Conservation (phyloP, 2,113 vertebrate species). For the Reinhardtius hippoglossoides region DNA sequence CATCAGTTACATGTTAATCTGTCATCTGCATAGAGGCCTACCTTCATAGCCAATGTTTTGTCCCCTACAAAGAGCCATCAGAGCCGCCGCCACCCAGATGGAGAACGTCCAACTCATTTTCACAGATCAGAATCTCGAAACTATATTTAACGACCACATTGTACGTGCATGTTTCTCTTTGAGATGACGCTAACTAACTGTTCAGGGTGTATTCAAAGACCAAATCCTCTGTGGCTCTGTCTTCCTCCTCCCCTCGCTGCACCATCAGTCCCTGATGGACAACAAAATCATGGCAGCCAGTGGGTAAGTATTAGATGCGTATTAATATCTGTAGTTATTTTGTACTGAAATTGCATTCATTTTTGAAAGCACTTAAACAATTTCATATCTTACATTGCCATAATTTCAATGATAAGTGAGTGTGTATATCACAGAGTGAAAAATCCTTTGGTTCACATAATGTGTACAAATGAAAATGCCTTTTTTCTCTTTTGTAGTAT, state of each 20-base stretch:
- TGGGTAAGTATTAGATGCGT: background rate
- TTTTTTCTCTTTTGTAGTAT: background rate
- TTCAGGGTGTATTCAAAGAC: conserved; percentile 45
- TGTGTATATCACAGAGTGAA: background rate
- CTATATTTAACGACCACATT: conserved; percentile 47
- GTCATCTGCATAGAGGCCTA: conserved; percentile 60
- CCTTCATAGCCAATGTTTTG: conserved; percentile 67
- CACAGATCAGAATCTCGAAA: conserved; percentile 34
- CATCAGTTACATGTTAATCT: background rate
- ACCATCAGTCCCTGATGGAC: conserved; percentile 47
- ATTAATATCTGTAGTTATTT: background rate
- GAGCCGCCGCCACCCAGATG: conserved; percentile 50
- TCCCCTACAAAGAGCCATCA: conserved; percentile 64
- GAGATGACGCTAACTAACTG: conserved; percentile 47
- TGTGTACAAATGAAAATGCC: background rate
- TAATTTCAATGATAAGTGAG: background rate
- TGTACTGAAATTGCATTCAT: background rate
- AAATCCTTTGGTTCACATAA: background rate
- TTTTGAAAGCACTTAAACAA: background rate
- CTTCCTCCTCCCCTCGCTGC: conserved; percentile 55
- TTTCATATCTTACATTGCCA: background rate
- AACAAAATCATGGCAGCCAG: conserved; percentile 21
- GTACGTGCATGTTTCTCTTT: conserved; percentile 35
- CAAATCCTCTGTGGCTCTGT: conserved; percentile 59
- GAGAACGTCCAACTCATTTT: conserved; percentile 76